A percentile compares a stretch with the other conserved stretches of the same genome.
Evolutionary conservation across 2,113 vertebrate species (phyloP).

Genomic region (Vicugna pacos): DNA sequence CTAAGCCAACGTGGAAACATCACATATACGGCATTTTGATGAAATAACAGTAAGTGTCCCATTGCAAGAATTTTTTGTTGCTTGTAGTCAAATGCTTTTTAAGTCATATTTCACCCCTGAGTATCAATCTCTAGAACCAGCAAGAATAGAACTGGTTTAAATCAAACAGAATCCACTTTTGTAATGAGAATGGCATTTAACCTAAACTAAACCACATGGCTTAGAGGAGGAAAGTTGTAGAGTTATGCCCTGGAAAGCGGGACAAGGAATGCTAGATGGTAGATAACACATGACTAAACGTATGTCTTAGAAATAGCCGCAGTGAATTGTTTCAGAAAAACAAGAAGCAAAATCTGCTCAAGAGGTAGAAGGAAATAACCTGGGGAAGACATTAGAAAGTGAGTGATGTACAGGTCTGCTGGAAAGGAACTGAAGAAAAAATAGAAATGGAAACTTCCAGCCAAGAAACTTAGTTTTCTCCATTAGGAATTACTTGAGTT

Average conservation of each 20-base stretch:
- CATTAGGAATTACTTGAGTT: not conserved
- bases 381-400: not conserved
- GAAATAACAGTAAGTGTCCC: not conserved
- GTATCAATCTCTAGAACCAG: not conserved
- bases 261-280: not conserved
- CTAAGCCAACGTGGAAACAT: not conserved
- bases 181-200: not conserved
- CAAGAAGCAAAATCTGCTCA: not conserved
- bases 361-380: not conserved
- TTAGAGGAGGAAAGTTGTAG: not conserved
- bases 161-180: not conserved
- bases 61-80: not conserved
- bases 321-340: not conserved
- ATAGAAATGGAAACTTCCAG: not conserved
- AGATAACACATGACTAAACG: not conserved
- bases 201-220: not conserved
- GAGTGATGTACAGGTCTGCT: not conserved
- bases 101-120: not conserved
- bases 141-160: not conserved
- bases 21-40: not conserved
- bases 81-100: not conserved
- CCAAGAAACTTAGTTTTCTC: not conserved
- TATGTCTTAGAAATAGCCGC: not conserved
- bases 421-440: not conserved
- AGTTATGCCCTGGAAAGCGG: not conserved